A percentile compares a stretch with the other conserved stretches of the same genome.
These are phyloP conservation scores for Eumerus sabulonum DNA, from an alignment of 2,888 invertebrate species.

Conservation along the genomic window DNA sequence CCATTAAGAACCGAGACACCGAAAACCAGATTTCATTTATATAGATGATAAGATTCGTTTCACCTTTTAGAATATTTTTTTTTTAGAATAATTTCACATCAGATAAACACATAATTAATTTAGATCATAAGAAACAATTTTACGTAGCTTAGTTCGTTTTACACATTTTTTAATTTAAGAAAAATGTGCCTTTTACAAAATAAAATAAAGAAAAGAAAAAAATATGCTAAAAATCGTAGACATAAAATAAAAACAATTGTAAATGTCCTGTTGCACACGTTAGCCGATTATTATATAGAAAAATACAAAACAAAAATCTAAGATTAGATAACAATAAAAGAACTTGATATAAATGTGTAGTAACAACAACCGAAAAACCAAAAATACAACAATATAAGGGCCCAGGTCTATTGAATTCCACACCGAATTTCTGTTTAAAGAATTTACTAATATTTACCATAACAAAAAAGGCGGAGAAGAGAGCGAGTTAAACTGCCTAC, in stretches of 20 bases:
- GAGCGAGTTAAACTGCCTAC: neutral
- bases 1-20: too few relatives aligned
- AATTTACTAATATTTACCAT: slow-evolving; percentile 29
- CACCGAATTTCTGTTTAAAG: slow-evolving; percentile 50
- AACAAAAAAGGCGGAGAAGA: slow-evolving; percentile 3
- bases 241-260: slow-evolving; percentile 10
- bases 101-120: neutral
- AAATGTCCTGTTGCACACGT: slow-evolving; percentile 39
- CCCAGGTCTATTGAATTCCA: slow-evolving; percentile 54
- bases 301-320: too few relatives aligned
- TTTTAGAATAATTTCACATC: neutral
- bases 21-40: neutral
- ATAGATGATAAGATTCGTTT: too few relatives aligned
- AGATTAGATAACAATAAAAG: neutral
- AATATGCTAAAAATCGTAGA: slow-evolving; percentile 4
- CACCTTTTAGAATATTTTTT: too few relatives aligned
- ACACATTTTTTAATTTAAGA: slow-evolving; percentile 67
- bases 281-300: slow-evolving; percentile 19
- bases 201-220: slow-evolving; percentile 6
- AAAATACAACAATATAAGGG: slow-evolving; percentile 39
- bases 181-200: slow-evolving; percentile 66
- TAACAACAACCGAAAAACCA: slow-evolving; percentile 4
- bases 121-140: slow-evolving; percentile 29
- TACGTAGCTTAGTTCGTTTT: slow-evolving; percentile 40
- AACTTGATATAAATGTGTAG: neutral